These are phyloP conservation scores for Phyllostomus discolor DNA, from an alignment of 2,113 vertebrate genomes.

Conservation along the genomic window DNA sequence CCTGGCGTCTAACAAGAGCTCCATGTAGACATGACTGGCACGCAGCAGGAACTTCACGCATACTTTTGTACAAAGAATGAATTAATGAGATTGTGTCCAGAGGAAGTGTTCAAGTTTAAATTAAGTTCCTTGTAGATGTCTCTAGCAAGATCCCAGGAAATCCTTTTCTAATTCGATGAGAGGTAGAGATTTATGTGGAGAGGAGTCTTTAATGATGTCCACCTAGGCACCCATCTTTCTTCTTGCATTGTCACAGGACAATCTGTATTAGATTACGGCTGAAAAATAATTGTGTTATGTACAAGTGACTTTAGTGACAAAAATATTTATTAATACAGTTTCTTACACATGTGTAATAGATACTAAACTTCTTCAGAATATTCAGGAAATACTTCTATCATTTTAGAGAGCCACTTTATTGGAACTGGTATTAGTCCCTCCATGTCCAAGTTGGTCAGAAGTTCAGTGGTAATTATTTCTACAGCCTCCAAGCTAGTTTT, in stretches of 20 bases:
- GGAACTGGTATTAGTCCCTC: background rate
- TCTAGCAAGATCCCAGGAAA: slow-evolving; percentile 26
- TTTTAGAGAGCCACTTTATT: slow-evolving; percentile 24
- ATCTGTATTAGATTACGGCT: slow-evolving; percentile 43
- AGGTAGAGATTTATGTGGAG: background rate
- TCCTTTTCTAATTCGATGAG: slow-evolving; percentile 28
- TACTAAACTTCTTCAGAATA: background rate
- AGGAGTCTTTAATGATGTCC: background rate
- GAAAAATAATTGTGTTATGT: slow-evolving; percentile 13
- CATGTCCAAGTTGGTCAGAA: background rate
- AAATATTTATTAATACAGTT: slow-evolving; percentile 47
- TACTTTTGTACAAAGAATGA: background rate
- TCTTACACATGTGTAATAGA: background rate
- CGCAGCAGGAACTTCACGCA: background rate
- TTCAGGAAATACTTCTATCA: slow-evolving; percentile 7
- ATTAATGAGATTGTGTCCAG: background rate
- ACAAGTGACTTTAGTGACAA: background rate
- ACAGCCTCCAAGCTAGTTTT: background rate
- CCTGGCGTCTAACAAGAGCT: background rate
- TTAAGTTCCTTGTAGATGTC: background rate
- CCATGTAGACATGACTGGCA: background rate
- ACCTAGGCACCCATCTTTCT: background rate
- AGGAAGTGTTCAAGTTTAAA: slow-evolving; percentile 37
- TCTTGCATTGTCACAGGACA: background rate
- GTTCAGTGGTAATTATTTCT: background rate